Percentiles rank a stretch among this genome's conserved stretches.
Conservation (phyloP, 2,888 invertebrate species). For the Ormyrus nitidulus region DNA sequence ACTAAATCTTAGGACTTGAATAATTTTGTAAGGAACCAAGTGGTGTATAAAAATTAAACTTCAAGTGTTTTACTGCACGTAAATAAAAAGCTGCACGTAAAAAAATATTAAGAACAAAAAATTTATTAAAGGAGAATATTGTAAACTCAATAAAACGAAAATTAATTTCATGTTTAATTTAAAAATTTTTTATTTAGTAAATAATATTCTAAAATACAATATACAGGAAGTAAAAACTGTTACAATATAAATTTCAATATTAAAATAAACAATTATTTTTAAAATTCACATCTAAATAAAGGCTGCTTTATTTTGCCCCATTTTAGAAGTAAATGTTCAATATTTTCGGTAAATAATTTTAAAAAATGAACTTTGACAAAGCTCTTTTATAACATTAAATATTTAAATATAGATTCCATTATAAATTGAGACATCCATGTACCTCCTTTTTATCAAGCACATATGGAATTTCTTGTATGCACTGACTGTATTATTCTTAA, state of each 20-base stretch:
- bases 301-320: not conserved
- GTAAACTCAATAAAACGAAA: constrained; percentile 1
- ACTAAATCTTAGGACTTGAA: too few species aligned
- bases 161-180: not conserved
- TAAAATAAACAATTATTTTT: constrained; percentile 48
- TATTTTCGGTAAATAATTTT: constrained; percentile 28
- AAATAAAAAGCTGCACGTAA: too few species aligned
- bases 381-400: constrained; percentile 32
- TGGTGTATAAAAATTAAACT: too few species aligned
- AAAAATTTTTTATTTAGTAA: constrained; percentile 48
- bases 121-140: too few species aligned
- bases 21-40: too few species aligned
- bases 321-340: constrained; percentile 6
- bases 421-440: constrained; percentile 35
- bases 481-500: constrained; percentile 30
- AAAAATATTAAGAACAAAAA: too few species aligned
- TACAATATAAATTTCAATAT: constrained; percentile 23
- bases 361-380: constrained; percentile 46
- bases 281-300: constrained; percentile 27
- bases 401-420: constrained; percentile 33
- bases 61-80: too few species aligned
- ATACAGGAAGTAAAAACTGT: constrained; percentile 44
- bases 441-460: constrained; percentile 10
- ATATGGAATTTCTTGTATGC: constrained; percentile 22
- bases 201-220: constrained; percentile 49